Conservation (phyloP, 2,797 vertebrate genomes). For the Hoplostethus mediterraneus region DNA sequence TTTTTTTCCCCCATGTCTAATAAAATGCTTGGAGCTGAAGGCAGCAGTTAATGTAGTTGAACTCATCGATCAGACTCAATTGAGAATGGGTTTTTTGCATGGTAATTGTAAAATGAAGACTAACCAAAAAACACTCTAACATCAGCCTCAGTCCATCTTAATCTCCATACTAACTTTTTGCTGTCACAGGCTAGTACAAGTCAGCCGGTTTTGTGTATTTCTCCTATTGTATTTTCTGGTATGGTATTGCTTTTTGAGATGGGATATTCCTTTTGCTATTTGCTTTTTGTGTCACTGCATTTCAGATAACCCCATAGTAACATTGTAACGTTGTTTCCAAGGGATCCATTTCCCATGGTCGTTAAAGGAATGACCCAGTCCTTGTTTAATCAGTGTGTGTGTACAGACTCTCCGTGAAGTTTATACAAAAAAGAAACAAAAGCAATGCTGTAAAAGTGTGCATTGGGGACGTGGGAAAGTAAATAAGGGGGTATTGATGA, state of each 20-base stretch:
- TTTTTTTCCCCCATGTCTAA: too few species aligned
- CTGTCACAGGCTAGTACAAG: constrained; percentile 44
- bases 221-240: constrained; percentile 28
- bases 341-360: constrained; percentile 12
- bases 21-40: constrained; percentile 2
- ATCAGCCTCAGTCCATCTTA: constrained; percentile 11
- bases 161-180: constrained; percentile 15
- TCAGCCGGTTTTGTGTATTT: constrained; percentile 26
- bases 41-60: neutral
- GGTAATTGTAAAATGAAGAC: constrained; percentile 37
- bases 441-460: constrained; percentile 26
- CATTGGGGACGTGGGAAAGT: constrained; percentile 9
- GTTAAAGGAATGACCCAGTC: constrained; percentile 11
- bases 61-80: constrained; percentile 2
- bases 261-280: constrained; percentile 24
- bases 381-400: constrained; percentile 36
- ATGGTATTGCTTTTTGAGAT: constrained; percentile 39
- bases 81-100: neutral
- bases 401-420: constrained; percentile 24
- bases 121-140: constrained; percentile 43
- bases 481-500: constrained; percentile 7
- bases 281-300: constrained; percentile 29
- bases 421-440: neutral
- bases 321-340: constrained; percentile 28
- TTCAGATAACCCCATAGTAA: constrained; percentile 32